A percentile compares a stretch with the other conserved stretches of the same genome.
These are phyloP conservation scores for Iphiclides podalirius DNA, from an alignment of 2,888 invertebrate genomes.

Conservation along the genomic window DNA sequence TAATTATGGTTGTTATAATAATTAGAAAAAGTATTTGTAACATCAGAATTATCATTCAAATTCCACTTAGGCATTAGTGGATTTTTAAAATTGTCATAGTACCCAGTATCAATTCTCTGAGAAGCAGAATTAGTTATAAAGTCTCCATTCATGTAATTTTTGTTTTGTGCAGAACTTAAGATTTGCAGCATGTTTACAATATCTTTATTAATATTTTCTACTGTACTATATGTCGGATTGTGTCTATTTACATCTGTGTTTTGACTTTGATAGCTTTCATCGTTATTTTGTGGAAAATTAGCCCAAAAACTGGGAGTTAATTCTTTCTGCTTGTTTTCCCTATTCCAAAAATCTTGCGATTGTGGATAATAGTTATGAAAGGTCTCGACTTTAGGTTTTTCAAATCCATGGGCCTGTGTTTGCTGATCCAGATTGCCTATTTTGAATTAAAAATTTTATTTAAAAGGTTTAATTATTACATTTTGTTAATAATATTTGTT, in stretches of 20 bases:
- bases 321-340: no score
- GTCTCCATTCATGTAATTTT: no score
- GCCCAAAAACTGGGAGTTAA: no score
- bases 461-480: neutral
- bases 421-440: slow-evolving; percentile 26
- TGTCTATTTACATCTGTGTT: no score
- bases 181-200: no score
- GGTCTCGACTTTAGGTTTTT: slow-evolving; percentile 1
- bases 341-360: neutral
- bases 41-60: neutral
- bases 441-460: slow-evolving; percentile 7
- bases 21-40: neutral
- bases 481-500: no score
- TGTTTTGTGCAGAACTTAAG: no score
- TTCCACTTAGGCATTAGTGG: neutral
- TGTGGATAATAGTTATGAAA: slow-evolving; percentile 20
- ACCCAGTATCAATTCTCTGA: neutral
- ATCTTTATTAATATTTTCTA: no score
- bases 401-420: slow-evolving; percentile 19
- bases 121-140: neutral
- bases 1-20: neutral
- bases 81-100: neutral
- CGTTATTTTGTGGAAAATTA: no score
- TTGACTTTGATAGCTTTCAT: no score
- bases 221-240: no score